A percentile compares a stretch with the other conserved stretches of the same genome.
Conservation (phyloP, 2,888 invertebrate genomes). For the Spatulosminthurus flaviceps region DNA sequence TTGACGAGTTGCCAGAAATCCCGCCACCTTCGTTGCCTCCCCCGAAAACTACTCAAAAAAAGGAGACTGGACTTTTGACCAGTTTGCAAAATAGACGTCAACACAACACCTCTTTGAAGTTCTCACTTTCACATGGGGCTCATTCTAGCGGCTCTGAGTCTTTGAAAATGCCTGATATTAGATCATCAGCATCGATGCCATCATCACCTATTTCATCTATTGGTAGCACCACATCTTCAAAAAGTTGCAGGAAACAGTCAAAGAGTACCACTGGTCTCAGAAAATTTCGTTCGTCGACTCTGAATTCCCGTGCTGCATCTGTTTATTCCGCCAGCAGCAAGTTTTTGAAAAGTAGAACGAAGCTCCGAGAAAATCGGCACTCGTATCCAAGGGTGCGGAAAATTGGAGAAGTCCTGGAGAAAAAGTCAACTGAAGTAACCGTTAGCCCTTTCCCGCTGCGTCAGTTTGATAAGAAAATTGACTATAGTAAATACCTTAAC, state of each 20-base stretch:
- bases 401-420: not conserved
- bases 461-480: conserved; percentile 35
- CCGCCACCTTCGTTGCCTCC: not conserved
- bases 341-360: not conserved
- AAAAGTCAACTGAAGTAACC: not conserved
- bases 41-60: not conserved
- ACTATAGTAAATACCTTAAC: conserved; percentile 27
- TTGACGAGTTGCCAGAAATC: conserved; percentile 21
- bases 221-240: not conserved
- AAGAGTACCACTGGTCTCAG: not conserved
- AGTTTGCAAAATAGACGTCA: not conserved
- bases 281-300: conserved; percentile 4
- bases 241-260: not conserved
- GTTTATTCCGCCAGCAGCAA: not conserved
- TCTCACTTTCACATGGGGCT: not conserved
- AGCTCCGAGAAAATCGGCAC: not conserved
- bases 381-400: conserved; percentile 15
- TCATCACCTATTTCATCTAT: conserved; percentile 1
- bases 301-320: not conserved
- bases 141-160: not conserved
- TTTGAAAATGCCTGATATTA: conserved; percentile 21
- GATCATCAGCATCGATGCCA: conserved; percentile 14
- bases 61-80: not conserved
- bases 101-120: not conserved
- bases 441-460: not conserved